Conservation (phyloP, 2,113 vertebrate species). For the Myrmecobius fasciatus region DNA sequence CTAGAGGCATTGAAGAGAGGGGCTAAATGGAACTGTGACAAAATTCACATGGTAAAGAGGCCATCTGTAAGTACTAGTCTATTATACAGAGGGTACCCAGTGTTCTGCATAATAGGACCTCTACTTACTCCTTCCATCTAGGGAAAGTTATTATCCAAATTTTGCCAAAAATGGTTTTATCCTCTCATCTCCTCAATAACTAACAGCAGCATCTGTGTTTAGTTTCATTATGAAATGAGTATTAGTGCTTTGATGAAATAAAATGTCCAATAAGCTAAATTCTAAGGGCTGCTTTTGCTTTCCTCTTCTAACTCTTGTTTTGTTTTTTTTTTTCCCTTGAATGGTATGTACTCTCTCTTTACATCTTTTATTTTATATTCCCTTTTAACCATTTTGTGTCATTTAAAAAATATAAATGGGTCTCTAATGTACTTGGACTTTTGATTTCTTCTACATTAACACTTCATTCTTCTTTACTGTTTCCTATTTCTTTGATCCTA, state of each 20-base stretch:
- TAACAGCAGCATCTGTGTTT: not conserved
- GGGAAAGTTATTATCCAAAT: not conserved
- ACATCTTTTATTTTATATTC: not conserved
- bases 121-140: not conserved
- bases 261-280: conserved; percentile 22
- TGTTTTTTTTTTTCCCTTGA: conserved; percentile 18
- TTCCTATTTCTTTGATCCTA: not conserved
- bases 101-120: not conserved
- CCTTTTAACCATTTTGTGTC: not conserved
- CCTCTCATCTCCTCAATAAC: not conserved
- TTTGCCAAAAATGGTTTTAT: not conserved
- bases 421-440: not conserved
- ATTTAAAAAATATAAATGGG: not conserved
- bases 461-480: not conserved
- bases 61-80: not conserved
- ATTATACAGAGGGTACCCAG: not conserved
- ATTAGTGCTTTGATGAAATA: conserved; percentile 28
- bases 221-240: conserved; percentile 15
- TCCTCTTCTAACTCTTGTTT: conserved; percentile 17
- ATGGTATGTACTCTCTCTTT: not conserved
- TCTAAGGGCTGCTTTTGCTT: conserved; percentile 15
- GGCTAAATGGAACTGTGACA: not conserved
- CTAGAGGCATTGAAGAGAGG: not conserved
- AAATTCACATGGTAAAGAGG: not conserved
- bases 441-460: not conserved